Conservation (phyloP, 2,888 invertebrate species). For the Acheta domesticus region DNA sequence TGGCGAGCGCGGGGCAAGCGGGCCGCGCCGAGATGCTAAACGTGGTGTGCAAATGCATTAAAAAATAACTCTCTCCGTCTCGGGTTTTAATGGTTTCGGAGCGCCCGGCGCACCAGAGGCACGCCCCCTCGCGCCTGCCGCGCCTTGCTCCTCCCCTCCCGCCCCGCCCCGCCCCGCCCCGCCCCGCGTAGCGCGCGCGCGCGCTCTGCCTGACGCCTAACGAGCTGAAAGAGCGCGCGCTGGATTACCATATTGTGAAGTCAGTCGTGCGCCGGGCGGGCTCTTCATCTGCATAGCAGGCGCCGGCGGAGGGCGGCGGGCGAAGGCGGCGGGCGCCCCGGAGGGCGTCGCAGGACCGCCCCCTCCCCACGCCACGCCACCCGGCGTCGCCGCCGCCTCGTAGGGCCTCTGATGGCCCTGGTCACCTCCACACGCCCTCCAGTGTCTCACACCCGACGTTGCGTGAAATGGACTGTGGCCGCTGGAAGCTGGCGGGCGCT, state of each 20-base stretch:
- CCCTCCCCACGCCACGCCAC: background rate
- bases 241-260: conserved; percentile 34
- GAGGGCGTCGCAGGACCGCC: background rate
- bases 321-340: background rate
- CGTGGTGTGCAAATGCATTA: background rate
- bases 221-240: background rate
- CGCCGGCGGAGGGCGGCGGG: background rate
- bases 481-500: too few relatives aligned
- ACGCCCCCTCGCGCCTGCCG: conserved; percentile 29
- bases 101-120: conserved; percentile 43
- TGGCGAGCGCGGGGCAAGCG: background rate
- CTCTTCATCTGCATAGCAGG: conserved; percentile 27
- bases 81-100: background rate
- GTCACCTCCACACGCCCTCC: too few relatives aligned
- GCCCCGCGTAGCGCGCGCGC: background rate
- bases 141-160: too few relatives aligned
- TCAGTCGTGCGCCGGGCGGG: conserved; percentile 25
- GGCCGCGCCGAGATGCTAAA: background rate
- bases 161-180: conserved; percentile 26
- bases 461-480: too few relatives aligned
- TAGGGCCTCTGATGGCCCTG: too few relatives aligned
- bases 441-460: too few relatives aligned
- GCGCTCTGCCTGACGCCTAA: background rate
- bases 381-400: background rate
- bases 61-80: background rate